Conservation (phyloP, 2,888 invertebrate genomes). For the Hyalella azteca region DNA sequence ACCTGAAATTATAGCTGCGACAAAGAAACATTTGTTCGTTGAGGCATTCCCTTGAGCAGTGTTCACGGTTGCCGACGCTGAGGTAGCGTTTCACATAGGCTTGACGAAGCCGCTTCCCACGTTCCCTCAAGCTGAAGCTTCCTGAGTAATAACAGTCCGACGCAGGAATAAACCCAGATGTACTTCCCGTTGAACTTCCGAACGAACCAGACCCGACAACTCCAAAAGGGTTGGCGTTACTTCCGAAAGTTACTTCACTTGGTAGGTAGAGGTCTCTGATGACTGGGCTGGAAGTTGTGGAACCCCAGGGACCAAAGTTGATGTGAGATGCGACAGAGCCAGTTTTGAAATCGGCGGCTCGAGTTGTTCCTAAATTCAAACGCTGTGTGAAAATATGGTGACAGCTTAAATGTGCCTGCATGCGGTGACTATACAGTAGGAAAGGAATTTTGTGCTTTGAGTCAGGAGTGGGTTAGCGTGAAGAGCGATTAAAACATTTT, state of each 20-base stretch:
- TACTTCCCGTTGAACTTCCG: background rate
- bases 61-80: slow-evolving; percentile 75
- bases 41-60: slow-evolving; percentile 84
- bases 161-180: slow-evolving; percentile 1
- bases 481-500: no score
- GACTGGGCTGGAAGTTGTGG: background rate
- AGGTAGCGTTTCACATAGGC: slow-evolving; percentile 77
- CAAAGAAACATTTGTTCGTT: slow-evolving; percentile 84
- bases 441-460: no score
- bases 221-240: background rate
- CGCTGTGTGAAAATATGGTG: background rate
- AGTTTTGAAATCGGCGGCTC: background rate
- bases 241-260: background rate
- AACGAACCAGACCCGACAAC: background rate
- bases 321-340: slow-evolving; percentile 9
- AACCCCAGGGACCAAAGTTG: background rate
- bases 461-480: no score
- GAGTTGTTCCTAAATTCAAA: background rate
- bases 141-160: slow-evolving; percentile 45
- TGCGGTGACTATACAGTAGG: background rate
- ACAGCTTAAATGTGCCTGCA: background rate
- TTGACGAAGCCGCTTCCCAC: slow-evolving; percentile 40
- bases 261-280: background rate
- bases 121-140: slow-evolving; percentile 45
- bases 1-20: slow-evolving; percentile 86